Percentiles rank a stretch among this genome's conserved stretches.
Evolutionary conservation across 2,888 invertebrate genomes (phyloP).

Genomic region (Malthinus seriepunctatus): DNA sequence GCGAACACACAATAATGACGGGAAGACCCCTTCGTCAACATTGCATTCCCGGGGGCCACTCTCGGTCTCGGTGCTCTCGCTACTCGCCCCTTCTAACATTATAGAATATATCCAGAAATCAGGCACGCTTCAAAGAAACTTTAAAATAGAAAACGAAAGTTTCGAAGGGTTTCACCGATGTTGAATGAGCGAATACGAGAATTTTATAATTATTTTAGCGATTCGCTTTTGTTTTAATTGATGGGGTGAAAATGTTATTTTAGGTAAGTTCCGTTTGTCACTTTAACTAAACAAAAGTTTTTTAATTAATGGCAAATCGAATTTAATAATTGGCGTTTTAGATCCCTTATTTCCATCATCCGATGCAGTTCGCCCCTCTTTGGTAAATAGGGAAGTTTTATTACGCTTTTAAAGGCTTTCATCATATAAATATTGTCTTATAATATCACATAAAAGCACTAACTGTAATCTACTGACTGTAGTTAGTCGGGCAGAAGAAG

Average conservation of each 20-base stretch:
- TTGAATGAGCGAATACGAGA: conserved; percentile 19
- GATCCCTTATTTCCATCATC: conserved; percentile 18
- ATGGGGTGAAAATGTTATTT: background rate
- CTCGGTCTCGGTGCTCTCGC: conserved; percentile 1
- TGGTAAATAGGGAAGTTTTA: conserved; percentile 39
- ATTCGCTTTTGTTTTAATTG: background rate
- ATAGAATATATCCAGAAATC: conserved; percentile 30
- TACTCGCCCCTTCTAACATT: conserved; percentile 24
- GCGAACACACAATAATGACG: conserved; percentile 25
- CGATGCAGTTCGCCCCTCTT: conserved; percentile 21
- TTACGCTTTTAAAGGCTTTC: conserved; percentile 49
- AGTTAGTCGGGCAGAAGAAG: conserved; percentile 32
- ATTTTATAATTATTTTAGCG: background rate
- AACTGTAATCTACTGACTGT: conserved; percentile 30
- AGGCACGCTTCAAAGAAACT: conserved; percentile 36
- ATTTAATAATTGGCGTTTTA: background rate
- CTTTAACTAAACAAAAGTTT: background rate
- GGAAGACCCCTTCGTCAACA: conserved; percentile 26
- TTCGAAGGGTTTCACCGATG: conserved; percentile 1
- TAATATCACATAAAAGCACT: conserved; percentile 45
- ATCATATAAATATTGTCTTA: conserved; percentile 51
- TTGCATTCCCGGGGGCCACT: conserved; percentile 27
- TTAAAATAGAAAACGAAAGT: conserved; percentile 35
- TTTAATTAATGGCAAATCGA: conserved; percentile 1
- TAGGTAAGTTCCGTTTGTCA: background rate